Evolutionary conservation across 2,113 vertebrate species (phyloP).

Genomic region (Casuarius casuarius): DNA sequence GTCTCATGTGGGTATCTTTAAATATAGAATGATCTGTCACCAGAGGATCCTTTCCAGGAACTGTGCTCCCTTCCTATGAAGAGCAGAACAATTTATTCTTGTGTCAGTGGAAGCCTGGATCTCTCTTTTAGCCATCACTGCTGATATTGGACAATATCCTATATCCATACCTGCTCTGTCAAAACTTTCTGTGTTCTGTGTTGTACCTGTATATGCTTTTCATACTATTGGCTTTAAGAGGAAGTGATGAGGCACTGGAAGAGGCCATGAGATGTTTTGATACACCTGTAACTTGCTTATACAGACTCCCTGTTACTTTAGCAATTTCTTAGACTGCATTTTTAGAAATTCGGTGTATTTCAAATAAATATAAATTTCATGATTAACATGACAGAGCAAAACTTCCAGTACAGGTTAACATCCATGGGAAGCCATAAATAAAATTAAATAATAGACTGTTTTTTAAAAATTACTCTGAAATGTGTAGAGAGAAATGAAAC

Average conservation of each 20-base stretch:
- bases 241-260: background rate
- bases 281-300: background rate
- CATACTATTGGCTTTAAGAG: background rate
- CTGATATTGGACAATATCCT: background rate
- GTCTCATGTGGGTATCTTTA: too few species aligned
- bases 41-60: background rate
- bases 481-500: background rate
- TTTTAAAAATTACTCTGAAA: background rate
- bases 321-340: background rate
- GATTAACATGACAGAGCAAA: background rate
- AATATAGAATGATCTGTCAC: too few species aligned
- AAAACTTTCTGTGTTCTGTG: accelerated
- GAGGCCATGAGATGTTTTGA: background rate
- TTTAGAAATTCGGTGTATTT: background rate
- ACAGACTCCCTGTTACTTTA: background rate
- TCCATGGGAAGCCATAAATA: background rate
- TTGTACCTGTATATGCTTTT: background rate
- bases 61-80: background rate
- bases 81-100: background rate
- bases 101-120: background rate
- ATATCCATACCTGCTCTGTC: background rate
- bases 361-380: background rate
- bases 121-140: background rate
- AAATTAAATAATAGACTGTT: background rate
- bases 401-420: background rate